phyloP scores from a whole-genome alignment of 2,113 vertebrate genomes.

The Leptodactylus fuscus region DNA sequence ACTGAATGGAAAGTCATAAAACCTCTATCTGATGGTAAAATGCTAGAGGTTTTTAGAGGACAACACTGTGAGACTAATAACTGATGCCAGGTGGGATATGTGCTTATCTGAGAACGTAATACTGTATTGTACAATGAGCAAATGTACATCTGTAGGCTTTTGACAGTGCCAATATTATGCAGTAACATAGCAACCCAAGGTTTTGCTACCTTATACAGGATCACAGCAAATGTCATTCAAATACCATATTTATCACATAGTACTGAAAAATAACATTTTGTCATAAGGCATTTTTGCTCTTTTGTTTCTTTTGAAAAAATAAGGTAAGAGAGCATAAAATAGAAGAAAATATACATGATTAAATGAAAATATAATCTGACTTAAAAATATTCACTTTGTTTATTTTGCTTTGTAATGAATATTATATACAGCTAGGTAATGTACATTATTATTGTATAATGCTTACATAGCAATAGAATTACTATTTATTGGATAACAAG shows the following conservation, averaged over 20 bases:
- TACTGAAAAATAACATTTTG: constrained; percentile 13
- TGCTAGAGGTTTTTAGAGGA: constrained; percentile 6
- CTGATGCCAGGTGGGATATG: constrained; percentile 22
- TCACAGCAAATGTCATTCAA: constrained; percentile 45
- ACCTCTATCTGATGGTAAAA: constrained; percentile 1
- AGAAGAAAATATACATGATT: background rate
- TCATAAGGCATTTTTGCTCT: background rate
- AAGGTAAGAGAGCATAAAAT: background rate
- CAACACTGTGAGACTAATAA: constrained; percentile 28
- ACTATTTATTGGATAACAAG: no score
- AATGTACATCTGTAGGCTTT: constrained; percentile 16
- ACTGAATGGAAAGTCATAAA: background rate
- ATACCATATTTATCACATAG: constrained; percentile 13
- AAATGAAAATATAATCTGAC: background rate
- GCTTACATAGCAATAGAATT: no score
- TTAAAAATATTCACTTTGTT: no score
- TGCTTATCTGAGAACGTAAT: constrained; percentile 1
- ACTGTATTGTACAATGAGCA: constrained; percentile 22
- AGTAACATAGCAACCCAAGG: constrained; percentile 39
- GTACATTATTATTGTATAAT: no score
- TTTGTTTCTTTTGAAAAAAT: background rate
- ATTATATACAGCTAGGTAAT: no score
- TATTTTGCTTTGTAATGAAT: no score
- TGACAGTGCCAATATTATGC: constrained; percentile 29
- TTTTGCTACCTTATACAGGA: constrained; percentile 25